phyloP scores from a whole-genome alignment of 2,888 invertebrate genomes.

The Congeria kusceri region DNA sequence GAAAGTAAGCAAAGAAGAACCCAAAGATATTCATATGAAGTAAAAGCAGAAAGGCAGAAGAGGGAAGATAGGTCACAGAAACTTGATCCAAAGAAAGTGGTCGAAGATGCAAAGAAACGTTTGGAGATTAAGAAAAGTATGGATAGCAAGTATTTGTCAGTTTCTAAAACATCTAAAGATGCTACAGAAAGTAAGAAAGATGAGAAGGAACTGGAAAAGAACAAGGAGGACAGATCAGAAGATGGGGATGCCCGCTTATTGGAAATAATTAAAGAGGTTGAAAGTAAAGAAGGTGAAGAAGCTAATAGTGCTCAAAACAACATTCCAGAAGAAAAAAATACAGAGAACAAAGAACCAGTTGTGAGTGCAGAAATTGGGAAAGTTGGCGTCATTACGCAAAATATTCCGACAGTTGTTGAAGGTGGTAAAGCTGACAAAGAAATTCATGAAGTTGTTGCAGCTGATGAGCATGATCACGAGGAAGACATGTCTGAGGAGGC shows the following conservation, averaged over 20 bases:
- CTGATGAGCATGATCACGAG: neutral
- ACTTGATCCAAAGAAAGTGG: conserved; percentile 5
- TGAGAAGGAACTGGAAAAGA: conserved; percentile 8
- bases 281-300: neutral
- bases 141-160: neutral
- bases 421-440: neutral
- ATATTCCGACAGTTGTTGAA: too few relatives aligned
- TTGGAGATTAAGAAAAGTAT: neutral
- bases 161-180: neutral
- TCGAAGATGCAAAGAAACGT: conserved; percentile 2
- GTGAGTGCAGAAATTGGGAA: neutral
- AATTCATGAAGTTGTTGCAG: neutral
- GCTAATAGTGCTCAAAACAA: neutral
- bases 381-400: too few relatives aligned
- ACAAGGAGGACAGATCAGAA: neutral
- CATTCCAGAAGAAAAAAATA: neutral
- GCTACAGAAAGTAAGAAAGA: conserved; percentile 1
- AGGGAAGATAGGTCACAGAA: neutral
- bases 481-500: conserved; percentile 14
- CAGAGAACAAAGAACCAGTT: too few relatives aligned
- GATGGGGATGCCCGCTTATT: neutral
- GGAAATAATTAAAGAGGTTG: neutral
- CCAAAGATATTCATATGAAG: conserved; percentile 3
- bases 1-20: conserved; percentile 16
- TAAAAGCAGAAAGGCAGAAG: conserved; percentile 13